Evolutionary conservation across 2,888 invertebrate genomes (phyloP), one percentile per base, ranked within the genome.

Genomic region (Plebejus argus): DNA sequence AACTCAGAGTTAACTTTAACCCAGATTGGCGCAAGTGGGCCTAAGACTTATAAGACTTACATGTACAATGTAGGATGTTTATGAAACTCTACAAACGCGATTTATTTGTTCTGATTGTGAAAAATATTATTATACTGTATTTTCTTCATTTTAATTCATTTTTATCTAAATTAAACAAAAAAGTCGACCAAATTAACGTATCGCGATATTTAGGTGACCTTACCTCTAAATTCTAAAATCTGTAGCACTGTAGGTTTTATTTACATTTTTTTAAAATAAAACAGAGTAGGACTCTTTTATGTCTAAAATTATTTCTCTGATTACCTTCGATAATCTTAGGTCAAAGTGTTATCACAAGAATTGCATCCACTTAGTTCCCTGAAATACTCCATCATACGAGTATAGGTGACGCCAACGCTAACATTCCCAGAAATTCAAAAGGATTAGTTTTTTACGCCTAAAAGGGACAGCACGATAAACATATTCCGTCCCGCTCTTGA

Each of bases 401-500:
- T 70, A 28, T 28, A 78, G 81, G 77, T 78, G 79, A 82, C 80
- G 81, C 81, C 80, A 81, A 81, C 80, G 80, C 81, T 70, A 84
- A 80, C 84, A 84, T 92, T 91, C 91, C 84, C 79, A 86, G 92
- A 93, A 53, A 91, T 83, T 88, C 88, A 84, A 49, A 49, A 74
- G 39, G 77, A 58, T 72, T 77, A 39, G 49, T 53, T 76, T 77
- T 77, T 77, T 45, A 18, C 39, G 28, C 33, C 45, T 61, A 61
- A 77, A 72, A 72, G 49, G 39, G 72, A 72, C 45, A 74, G 3
- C 72, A 72, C 72, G 10, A 71, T 23, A 61, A 61, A 18, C 56
- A 72, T 58, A 58, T 83, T 82, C 79, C 75, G 49, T 83, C 81
- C 78, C 88, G 89, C 90, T 93, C 93, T 92, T 94, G 93, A 91